phyloP scores from a whole-genome alignment of 2,797 vertebrate species.

The Merluccius polli region DNA sequence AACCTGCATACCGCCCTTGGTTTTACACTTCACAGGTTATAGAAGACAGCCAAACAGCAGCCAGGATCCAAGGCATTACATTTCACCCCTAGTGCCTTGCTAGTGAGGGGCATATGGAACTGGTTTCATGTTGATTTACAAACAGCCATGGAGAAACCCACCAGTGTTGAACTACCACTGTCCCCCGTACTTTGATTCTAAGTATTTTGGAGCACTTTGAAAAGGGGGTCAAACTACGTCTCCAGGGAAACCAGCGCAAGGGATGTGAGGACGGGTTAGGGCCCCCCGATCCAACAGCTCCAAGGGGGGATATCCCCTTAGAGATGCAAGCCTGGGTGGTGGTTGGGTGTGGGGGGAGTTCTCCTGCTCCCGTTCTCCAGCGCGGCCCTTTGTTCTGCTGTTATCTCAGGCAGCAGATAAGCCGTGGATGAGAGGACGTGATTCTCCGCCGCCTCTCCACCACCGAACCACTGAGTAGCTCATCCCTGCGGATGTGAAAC shows the following conservation, averaged over 20 bases:
- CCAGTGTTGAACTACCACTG: not conserved
- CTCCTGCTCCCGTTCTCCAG: constrained; percentile 35
- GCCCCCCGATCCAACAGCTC: not conserved
- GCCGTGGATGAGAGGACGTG: constrained; percentile 33
- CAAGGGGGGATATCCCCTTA: not conserved
- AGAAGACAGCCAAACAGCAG: not conserved
- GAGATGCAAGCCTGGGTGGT: not conserved
- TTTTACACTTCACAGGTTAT: not conserved
- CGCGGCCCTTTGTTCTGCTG: constrained; percentile 59
- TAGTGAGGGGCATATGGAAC: not conserved
- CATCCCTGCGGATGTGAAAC: constrained; percentile 51
- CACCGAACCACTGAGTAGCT: constrained; percentile 58
- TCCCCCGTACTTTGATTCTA: not conserved
- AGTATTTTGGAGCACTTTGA: not conserved
- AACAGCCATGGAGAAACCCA: not conserved
- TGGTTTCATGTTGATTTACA: not conserved
- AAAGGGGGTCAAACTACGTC: not conserved
- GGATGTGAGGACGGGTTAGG: not conserved
- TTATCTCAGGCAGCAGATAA: constrained; percentile 70
- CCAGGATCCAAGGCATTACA: not conserved
- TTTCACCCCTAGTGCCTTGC: not conserved
- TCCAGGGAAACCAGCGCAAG: not conserved
- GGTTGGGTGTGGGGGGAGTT: not conserved
- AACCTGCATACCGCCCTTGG: not conserved
- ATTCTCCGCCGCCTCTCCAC: constrained; percentile 57